phyloP scores from a whole-genome alignment of 2,888 invertebrate genomes.

The Scotopteryx bipunctaria region DNA sequence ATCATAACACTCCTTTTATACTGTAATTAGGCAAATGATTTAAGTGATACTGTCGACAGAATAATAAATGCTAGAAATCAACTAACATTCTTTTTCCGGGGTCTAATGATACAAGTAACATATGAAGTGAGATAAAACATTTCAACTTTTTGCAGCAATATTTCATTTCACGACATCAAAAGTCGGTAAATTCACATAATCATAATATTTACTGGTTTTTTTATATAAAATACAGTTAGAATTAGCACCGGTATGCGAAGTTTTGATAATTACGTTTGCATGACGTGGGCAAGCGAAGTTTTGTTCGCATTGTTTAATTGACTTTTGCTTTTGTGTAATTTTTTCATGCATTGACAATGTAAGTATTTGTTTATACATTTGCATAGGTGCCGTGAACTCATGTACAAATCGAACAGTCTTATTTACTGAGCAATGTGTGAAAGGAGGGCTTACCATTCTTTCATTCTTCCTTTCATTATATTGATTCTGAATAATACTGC shows the following conservation, averaged over 20 bases:
- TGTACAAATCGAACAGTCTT: too few species aligned
- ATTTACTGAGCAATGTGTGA: too few species aligned
- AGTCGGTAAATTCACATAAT: not conserved
- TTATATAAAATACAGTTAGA: slow-evolving; percentile 10
- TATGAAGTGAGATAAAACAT: not conserved
- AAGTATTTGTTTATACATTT: too few species aligned
- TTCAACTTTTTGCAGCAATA: not conserved
- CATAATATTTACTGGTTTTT: slow-evolving; percentile 4
- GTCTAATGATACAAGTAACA: not conserved
- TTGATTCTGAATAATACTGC: too few species aligned
- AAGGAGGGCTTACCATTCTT: too few species aligned
- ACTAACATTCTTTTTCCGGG: too few species aligned
- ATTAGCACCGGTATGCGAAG: slow-evolving; percentile 13
- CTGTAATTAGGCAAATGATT: slow-evolving; percentile 1
- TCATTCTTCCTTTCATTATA: too few species aligned
- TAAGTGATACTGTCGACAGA: not conserved
- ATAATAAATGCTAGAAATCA: not conserved
- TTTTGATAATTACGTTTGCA: slow-evolving; percentile 3
- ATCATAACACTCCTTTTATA: not conserved
- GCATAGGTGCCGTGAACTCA: too few species aligned
- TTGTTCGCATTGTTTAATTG: not conserved
- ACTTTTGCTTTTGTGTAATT: too few species aligned
- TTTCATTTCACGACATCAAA: not conserved
- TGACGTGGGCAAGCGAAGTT: not conserved
- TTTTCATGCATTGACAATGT: too few species aligned